A percentile compares a stretch with the other conserved stretches of the same genome.
These are phyloP conservation scores for Triplophysa tibetana DNA, from an alignment of 2,113 vertebrate genomes.

Conservation along the genomic window DNA sequence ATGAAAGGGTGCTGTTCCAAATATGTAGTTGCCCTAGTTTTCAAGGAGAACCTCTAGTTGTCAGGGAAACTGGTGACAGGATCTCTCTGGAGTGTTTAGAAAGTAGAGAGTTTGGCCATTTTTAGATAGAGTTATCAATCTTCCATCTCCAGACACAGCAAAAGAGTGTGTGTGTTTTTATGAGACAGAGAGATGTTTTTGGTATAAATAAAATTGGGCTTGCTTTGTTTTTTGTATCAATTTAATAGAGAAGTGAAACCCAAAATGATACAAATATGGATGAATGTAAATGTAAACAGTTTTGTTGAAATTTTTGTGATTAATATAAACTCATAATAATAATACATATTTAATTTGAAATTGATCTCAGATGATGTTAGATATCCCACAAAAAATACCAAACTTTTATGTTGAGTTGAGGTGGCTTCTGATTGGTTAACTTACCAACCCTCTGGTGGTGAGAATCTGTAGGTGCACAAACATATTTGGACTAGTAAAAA, in stretches of 20 bases:
- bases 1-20: slow-evolving; percentile 22
- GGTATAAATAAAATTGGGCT: background rate
- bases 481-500: background rate
- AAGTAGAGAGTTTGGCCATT: slow-evolving; percentile 42
- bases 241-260: background rate
- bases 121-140: slow-evolving; percentile 45
- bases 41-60: slow-evolving; percentile 53
- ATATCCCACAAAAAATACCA: background rate
- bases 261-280: background rate
- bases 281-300: background rate
- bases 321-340: too few relatives aligned
- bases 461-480: slow-evolving; percentile 4
- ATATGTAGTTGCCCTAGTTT: slow-evolving; percentile 42
- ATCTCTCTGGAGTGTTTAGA: slow-evolving; percentile 37
- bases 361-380: background rate
- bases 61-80: slow-evolving; percentile 53
- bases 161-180: slow-evolving; percentile 7
- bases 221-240: background rate
- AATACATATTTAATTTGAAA: background rate
- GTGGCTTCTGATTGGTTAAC: background rate
- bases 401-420: background rate
- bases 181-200: background rate
- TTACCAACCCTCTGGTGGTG: slow-evolving; percentile 48
- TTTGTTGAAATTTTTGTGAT: too few relatives aligned
- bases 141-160: slow-evolving; percentile 27